Percentiles rank a stretch among this genome's conserved stretches.
Conservation (phyloP, 92 coral and sea anemone genomes). For the Pocillopora meandrina region DNA sequence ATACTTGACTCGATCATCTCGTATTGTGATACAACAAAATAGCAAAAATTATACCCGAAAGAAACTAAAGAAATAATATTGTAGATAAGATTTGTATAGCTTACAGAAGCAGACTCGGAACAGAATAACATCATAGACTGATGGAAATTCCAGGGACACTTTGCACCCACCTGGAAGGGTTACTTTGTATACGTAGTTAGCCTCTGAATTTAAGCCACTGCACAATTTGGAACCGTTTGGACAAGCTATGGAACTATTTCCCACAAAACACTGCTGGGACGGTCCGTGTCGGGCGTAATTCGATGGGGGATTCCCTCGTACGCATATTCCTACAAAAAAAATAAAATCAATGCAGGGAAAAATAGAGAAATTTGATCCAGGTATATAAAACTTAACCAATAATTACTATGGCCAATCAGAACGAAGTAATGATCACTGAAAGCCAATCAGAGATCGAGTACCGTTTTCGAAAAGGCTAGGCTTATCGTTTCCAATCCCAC, state of each 20-base stretch:
- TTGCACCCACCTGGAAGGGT: neutral
- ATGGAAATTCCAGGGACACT: too few species aligned
- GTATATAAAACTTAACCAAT: neutral
- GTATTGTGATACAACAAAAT: too few species aligned
- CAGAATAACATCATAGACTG: too few species aligned
- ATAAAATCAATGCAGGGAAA: neutral
- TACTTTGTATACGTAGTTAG: slow-evolving; percentile 61
- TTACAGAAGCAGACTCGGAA: too few species aligned
- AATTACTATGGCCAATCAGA: neutral
- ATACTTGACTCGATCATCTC: too few species aligned
- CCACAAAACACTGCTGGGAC: slow-evolving; percentile 49
- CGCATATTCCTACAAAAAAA: slow-evolving; percentile 24
- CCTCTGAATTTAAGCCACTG: slow-evolving; percentile 5
- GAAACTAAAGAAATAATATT: too few species aligned
- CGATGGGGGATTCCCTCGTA: neutral
- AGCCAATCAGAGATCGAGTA: neutral
- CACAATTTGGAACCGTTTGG: slow-evolving; percentile 35
- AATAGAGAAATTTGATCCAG: neutral
- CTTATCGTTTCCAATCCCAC: too few species aligned
- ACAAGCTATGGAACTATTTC: slow-evolving; percentile 10
- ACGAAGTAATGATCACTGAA: too few species aligned
- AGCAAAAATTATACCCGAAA: too few species aligned
- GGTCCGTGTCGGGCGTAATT: slow-evolving; percentile 34
- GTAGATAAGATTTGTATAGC: too few species aligned
- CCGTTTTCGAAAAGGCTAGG: neutral